Percentiles rank a stretch among this genome's conserved stretches.
Evolutionary conservation across 2,888 invertebrate genomes (phyloP).

Genomic region (Eupelmus urozonus): DNA sequence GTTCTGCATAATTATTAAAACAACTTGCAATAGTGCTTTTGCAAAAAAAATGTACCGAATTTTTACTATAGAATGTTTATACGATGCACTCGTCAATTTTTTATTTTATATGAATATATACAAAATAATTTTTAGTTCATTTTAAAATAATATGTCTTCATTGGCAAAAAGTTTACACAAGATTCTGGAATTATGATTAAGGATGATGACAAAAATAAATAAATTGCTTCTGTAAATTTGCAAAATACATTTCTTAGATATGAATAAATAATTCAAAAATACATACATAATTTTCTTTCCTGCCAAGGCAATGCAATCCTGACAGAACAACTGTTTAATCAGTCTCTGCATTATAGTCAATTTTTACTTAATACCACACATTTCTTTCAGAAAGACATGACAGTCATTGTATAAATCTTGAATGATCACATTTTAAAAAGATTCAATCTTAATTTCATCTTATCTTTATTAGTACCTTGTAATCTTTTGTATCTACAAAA

Average conservation of each 20-base stretch:
- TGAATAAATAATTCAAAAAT: slow-evolving; percentile 65
- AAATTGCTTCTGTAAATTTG: slow-evolving; percentile 63
- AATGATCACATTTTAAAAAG: slow-evolving; percentile 24
- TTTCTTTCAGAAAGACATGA: slow-evolving; percentile 8
- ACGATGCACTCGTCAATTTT: slow-evolving; percentile 32
- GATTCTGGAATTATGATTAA: slow-evolving; percentile 33
- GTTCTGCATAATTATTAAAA: slow-evolving; percentile 5
- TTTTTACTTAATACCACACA: neutral
- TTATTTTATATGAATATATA: slow-evolving; percentile 40
- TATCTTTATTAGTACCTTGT: slow-evolving; percentile 10
- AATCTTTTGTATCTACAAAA: slow-evolving; percentile 1
- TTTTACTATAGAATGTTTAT: slow-evolving; percentile 31
- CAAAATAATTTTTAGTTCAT: slow-evolving; percentile 26
- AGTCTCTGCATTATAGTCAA: slow-evolving; percentile 15
- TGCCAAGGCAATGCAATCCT: slow-evolving; percentile 7
- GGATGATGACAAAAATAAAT: slow-evolving; percentile 40
- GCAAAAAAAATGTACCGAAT: slow-evolving; percentile 25
- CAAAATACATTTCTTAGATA: slow-evolving; percentile 63
- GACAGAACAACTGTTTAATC: slow-evolving; percentile 13
- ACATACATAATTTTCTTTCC: slow-evolving; percentile 53
- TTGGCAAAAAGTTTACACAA: slow-evolving; percentile 2
- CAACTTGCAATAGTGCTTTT: slow-evolving; percentile 31
- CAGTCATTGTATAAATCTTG: slow-evolving; percentile 32
- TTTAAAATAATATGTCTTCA: slow-evolving; percentile 9
- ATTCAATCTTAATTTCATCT: neutral